phyloP scores from a whole-genome alignment of 1,140 invertebrate genomes.

The Hypothenemus hampei region DNA sequence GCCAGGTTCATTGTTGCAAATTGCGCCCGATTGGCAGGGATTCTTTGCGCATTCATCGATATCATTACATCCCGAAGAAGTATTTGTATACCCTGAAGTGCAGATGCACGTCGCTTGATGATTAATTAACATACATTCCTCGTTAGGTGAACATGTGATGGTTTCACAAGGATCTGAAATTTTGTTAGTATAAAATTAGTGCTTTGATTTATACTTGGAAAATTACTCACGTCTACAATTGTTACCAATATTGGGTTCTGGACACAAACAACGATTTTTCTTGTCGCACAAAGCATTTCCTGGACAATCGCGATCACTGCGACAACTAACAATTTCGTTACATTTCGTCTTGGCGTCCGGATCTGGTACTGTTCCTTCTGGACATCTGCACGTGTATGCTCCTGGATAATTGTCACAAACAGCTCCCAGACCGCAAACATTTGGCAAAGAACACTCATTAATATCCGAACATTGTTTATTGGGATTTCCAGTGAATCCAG shows the following conservation, averaged over 20 bases:
- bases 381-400: conserved; percentile 73
- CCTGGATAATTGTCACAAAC: conserved; percentile 74
- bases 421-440: conserved; percentile 72
- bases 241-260: conserved; percentile 84
- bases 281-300: conserved; percentile 83
- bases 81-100: conserved; percentile 68
- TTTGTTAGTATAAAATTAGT: not conserved
- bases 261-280: conserved; percentile 75
- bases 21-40: conserved; percentile 74
- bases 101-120: conserved; percentile 80
- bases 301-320: conserved; percentile 71
- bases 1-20: conserved; percentile 84
- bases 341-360: conserved; percentile 75
- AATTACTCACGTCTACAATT: conserved; percentile 77
- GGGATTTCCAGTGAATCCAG: conserved; percentile 75
- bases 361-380: conserved; percentile 72
- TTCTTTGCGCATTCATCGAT: conserved; percentile 76
- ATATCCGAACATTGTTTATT: conserved; percentile 73
- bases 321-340: conserved; percentile 73
- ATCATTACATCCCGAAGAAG: conserved; percentile 73
- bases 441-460: conserved; percentile 68
- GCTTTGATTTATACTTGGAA: not conserved
- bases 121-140: conserved; percentile 82
- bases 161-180: conserved; percentile 82
- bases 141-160: conserved; percentile 77